Evolutionary conservation across 1,140 invertebrate genomes (phyloP).

Genomic region (Hesperophylax magnus): DNA sequence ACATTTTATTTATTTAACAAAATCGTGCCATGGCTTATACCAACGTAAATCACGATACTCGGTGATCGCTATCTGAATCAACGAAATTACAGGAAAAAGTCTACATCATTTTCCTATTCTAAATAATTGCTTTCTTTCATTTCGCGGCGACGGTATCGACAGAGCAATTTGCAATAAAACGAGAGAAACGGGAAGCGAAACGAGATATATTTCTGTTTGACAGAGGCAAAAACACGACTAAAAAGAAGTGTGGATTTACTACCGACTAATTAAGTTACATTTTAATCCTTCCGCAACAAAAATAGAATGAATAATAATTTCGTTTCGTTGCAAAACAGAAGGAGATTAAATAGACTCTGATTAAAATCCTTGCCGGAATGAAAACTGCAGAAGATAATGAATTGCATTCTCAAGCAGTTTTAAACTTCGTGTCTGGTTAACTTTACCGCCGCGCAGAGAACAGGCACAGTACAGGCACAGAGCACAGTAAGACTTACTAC

Average conservation of each 20-base stretch:
- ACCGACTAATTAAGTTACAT: slow-evolving; percentile 10
- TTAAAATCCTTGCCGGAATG: background rate
- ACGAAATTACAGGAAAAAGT: slow-evolving; percentile 7
- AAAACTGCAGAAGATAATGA: slow-evolving; percentile 18
- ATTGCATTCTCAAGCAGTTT: slow-evolving; percentile 16
- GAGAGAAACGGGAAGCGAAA: background rate
- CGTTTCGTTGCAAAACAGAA: background rate
- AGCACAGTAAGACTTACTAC: background rate
- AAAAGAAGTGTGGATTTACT: slow-evolving; percentile 12
- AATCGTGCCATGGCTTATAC: no score
- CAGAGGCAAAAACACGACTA: background rate
- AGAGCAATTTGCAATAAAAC: slow-evolving; percentile 34
- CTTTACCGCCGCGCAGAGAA: background rate
- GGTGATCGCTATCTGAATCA: background rate
- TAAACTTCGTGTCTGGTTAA: slow-evolving; percentile 12
- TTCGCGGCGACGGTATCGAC: background rate
- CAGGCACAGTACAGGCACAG: background rate
- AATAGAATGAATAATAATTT: background rate
- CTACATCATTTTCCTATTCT: slow-evolving; percentile 16
- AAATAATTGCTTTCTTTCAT: slow-evolving; percentile 28
- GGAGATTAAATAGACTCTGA: slow-evolving; percentile 17
- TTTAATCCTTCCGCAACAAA: slow-evolving; percentile 1
- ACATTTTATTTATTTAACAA: no score
- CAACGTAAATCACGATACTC: background rate
- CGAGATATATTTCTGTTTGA: slow-evolving; percentile 26